phyloP scores from a whole-genome alignment of 2,113 vertebrate species.

The Lepisosteus osseus region DNA sequence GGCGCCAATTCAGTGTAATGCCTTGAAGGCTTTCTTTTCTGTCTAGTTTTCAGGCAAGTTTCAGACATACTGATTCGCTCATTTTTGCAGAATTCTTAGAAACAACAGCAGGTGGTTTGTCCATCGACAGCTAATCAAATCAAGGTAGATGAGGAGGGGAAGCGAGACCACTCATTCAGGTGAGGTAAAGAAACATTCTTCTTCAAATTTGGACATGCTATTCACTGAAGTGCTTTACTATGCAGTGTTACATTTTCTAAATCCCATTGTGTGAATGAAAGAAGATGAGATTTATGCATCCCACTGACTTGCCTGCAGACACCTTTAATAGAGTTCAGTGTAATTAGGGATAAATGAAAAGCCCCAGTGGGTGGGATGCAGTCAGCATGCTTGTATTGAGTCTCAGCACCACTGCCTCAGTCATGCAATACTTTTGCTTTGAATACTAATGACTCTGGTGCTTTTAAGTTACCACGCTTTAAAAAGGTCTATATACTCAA shows the following conservation, averaged over 20 bases:
- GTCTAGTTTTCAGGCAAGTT: too few relatives aligned
- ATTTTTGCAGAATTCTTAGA: too few relatives aligned
- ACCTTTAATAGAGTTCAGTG: background rate
- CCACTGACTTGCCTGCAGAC: background rate
- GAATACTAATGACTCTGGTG: background rate
- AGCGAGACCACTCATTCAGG: too few relatives aligned
- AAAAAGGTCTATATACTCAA: background rate
- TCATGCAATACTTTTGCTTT: background rate
- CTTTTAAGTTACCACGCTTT: background rate
- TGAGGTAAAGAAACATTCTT: too few relatives aligned
- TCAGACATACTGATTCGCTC: too few relatives aligned
- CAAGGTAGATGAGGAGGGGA: background rate
- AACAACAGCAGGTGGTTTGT: too few relatives aligned
- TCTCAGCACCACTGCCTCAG: background rate
- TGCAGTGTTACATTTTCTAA: background rate
- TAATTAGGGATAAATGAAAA: constrained; percentile 1
- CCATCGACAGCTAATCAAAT: background rate
- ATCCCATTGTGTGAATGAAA: background rate
- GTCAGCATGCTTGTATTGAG: too few relatives aligned
- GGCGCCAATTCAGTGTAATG: too few relatives aligned
- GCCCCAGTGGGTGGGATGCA: background rate
- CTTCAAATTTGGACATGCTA: too few relatives aligned
- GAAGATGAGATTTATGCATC: background rate
- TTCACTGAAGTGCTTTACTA: background rate
- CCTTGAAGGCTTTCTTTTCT: too few relatives aligned